Conservation (phyloP, 2,113 vertebrate genomes). For the Andinoacara biseriatus region DNA sequence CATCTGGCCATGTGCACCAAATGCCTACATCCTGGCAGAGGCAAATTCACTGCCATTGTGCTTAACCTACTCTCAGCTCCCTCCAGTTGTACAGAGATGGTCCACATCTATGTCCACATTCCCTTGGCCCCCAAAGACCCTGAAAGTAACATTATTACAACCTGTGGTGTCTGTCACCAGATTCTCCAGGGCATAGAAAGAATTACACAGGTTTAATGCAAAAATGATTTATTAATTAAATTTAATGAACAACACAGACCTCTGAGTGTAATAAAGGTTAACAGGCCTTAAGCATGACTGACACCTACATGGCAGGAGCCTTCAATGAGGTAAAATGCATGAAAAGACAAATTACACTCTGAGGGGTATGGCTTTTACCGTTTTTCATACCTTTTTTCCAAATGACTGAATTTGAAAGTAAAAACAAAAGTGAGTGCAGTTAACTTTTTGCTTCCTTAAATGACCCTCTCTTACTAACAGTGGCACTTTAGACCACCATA, state of each 20-base stretch:
- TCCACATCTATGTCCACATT: background rate
- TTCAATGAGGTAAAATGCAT: background rate
- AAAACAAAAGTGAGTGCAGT: constrained; percentile 1
- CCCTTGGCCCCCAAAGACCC: background rate
- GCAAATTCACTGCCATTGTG: background rate
- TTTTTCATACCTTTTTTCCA: constrained; percentile 7
- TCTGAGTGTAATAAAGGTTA: background rate
- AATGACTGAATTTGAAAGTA: constrained; percentile 17
- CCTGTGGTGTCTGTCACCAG: background rate
- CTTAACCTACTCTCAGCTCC: background rate
- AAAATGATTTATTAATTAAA: background rate
- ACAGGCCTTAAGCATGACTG: constrained; percentile 10
- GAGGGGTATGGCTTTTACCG: background rate
- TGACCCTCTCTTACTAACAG: constrained; percentile 5
- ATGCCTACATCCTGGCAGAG: too few relatives aligned
- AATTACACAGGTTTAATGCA: background rate
- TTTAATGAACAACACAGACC: background rate
- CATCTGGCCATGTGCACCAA: too few relatives aligned
- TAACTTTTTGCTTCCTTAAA: constrained; percentile 31
- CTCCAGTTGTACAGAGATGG: too few relatives aligned
- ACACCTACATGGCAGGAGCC: background rate
- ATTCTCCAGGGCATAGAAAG: background rate
- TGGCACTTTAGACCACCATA: background rate
- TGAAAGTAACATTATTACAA: background rate
- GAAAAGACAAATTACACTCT: background rate